These are phyloP conservation scores for Oryctes rhinoceros DNA, from an alignment of 1,140 invertebrate genomes.

Conservation along the genomic window DNA sequence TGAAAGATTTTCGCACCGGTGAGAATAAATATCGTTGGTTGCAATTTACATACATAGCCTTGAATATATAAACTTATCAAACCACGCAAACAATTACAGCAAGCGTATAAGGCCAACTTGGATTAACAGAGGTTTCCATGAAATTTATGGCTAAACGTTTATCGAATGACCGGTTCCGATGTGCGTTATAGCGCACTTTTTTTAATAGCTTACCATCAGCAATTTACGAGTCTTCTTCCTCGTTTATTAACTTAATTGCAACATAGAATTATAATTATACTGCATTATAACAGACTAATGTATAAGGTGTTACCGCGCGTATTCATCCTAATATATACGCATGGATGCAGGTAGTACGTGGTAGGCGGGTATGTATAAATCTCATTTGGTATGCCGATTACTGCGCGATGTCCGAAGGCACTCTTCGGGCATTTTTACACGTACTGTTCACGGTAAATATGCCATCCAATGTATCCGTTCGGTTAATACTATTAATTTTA, in stretches of 20 bases:
- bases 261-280: slow-evolving; percentile 30
- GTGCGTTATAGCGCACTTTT: too few relatives aligned
- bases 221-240: background rate
- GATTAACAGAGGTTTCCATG: too few relatives aligned
- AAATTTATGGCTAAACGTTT: too few relatives aligned
- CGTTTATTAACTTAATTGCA: slow-evolving; percentile 28
- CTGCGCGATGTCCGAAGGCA: slow-evolving; percentile 3
- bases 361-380: slow-evolving; percentile 17
- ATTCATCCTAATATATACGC: slow-evolving; percentile 6
- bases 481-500: slow-evolving; percentile 24
- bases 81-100: too few relatives aligned
- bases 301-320: background rate
- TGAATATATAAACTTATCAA: too few relatives aligned
- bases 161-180: too few relatives aligned
- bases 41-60: too few relatives aligned
- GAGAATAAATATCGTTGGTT: too few relatives aligned
- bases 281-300: slow-evolving; percentile 16
- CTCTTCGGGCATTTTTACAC: slow-evolving; percentile 5
- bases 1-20: too few relatives aligned
- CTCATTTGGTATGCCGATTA: slow-evolving; percentile 25
- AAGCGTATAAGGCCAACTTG: too few relatives aligned
- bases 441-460: background rate
- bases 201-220: too few relatives aligned
- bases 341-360: slow-evolving; percentile 17
- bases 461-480: background rate